Base-by-base conservation (phyloP, 2,113 vertebrate species). In the Chaetodon trifascialis region DNA sequence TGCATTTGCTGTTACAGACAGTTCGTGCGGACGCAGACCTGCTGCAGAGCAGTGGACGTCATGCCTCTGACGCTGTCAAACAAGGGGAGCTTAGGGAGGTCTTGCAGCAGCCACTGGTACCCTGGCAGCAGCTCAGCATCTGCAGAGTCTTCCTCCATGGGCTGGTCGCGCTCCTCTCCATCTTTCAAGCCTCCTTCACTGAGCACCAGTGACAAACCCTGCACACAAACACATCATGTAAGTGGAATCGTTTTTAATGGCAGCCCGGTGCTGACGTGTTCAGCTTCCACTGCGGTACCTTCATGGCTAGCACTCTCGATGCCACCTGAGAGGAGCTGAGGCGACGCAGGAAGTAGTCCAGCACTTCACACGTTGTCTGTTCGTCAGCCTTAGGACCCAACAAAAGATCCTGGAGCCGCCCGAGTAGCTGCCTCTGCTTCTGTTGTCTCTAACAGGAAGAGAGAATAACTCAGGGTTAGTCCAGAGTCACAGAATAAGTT, bases 321-420 rank as follows among this genome's bases (percentile, higher is more conserved):
- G 98, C 98, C 88, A 98, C 97, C 91, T 99, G 98, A 12, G 98
- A 96, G 23, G 98, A 99, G 80, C 98, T 97, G 23, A 99, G 96
- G 16, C 98, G 96, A 3, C 98, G 95, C 30, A 99, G 95, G 88
- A 99, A 99, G 93, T 99, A 99, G 93, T 99, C 98, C 11, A 99
- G 93, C 85, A 99, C 98, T 91, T 99, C 98, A 0, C 97, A 98
- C 0, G 98, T 99, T 54, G 98, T 99, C 93, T 98, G 98, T 76
- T 99, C 98, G 0, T 99, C 98, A 0, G 98, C 98, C 73, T 97
- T 97, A 23, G 98, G 96, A 60, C 98, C 98, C 76, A 99, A 88
- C 1, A 99, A 93, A 52, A 99, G 95, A 91, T 99, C 98, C 94
- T 99, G 98, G 76, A 99, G 95, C 7, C 98, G 96, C 14, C 97